phyloP scores from a whole-genome alignment of 2,888 invertebrate genomes.

The Trileptium ribeirensis region DNA sequence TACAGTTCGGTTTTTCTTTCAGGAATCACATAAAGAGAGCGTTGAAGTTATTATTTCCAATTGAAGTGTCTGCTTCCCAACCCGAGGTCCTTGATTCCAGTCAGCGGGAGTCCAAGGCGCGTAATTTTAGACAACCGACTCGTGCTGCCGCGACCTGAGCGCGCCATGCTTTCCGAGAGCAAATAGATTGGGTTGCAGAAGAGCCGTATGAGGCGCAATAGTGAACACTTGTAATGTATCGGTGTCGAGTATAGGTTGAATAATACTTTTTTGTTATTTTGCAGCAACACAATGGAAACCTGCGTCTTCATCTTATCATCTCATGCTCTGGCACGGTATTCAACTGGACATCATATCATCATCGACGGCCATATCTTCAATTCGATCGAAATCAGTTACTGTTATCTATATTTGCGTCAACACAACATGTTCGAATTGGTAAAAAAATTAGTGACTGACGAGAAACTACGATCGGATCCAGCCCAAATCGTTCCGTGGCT shows the following conservation, averaged over 20 bases:
- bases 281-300: background rate
- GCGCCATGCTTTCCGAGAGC: background rate
- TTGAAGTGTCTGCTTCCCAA: background rate
- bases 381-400: background rate
- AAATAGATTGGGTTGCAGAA: background rate
- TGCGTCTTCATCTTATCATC: background rate
- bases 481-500: background rate
- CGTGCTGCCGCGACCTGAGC: background rate
- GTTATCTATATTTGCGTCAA: background rate
- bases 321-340: background rate
- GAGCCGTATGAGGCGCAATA: background rate
- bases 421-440: background rate
- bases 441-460: background rate
- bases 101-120: background rate
- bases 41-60: background rate
- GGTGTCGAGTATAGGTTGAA: background rate
- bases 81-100: background rate
- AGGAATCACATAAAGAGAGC: background rate
- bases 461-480: background rate
- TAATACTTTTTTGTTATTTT: background rate
- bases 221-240: background rate
- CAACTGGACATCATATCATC: background rate
- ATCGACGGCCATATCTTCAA: background rate
- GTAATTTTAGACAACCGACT: background rate
- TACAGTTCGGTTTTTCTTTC: background rate